Conservation (phyloP, 2,888 invertebrate species). For the Yponomeuta sedellus region DNA sequence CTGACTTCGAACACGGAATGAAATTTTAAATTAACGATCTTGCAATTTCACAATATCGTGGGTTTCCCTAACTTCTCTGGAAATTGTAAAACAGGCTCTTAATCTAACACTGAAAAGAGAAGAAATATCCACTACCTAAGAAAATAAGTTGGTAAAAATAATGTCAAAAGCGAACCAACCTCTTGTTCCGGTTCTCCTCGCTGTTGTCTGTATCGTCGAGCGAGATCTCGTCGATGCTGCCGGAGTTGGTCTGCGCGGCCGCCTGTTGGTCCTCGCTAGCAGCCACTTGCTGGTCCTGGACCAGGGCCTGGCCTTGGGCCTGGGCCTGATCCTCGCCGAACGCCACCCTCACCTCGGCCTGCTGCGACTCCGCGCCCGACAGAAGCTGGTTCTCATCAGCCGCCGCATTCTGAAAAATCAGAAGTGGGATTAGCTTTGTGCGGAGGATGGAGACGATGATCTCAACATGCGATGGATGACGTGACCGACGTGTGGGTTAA, state of each 20-base stretch:
- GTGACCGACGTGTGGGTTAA: constrained; percentile 38
- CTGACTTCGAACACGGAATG: too few relatives aligned
- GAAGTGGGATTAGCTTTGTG: background rate
- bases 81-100: too few relatives aligned
- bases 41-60: too few relatives aligned
- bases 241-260: constrained; percentile 78
- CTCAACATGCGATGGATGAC: constrained; percentile 23
- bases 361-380: constrained; percentile 77
- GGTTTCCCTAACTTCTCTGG: too few relatives aligned
- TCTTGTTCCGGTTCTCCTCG: constrained; percentile 88
- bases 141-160: background rate
- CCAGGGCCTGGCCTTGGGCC: constrained; percentile 24
- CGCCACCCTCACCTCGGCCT: constrained; percentile 79
- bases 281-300: constrained; percentile 30
- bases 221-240: constrained; percentile 81
- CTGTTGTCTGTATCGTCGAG: constrained; percentile 82
- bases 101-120: too few relatives aligned
- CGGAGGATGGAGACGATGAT: constrained; percentile 2
- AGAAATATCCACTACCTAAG: background rate
- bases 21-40: too few relatives aligned
- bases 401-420: constrained; percentile 51
- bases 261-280: constrained; percentile 60
- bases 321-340: constrained; percentile 54
- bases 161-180: constrained; percentile 40
- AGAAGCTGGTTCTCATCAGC: constrained; percentile 69